A percentile compares a stretch with the other conserved stretches of the same genome.
phyloP scores from a whole-genome alignment of 2,888 invertebrate species.

The Onchidella celtica region DNA sequence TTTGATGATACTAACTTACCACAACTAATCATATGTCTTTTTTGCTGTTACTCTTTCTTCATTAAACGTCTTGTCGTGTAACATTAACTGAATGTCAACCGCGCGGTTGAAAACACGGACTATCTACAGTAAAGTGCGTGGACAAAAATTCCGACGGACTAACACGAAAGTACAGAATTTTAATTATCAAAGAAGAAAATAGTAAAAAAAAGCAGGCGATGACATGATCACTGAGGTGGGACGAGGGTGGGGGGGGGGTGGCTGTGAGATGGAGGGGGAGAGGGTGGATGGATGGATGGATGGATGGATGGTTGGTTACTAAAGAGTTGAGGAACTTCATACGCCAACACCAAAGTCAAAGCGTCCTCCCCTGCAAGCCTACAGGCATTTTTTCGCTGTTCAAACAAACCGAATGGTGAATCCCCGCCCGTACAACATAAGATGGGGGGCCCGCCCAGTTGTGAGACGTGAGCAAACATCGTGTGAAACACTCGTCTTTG shows the following conservation, averaged over 20 bases:
- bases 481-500: not conserved
- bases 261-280: too few relatives aligned
- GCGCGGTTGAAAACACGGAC: too few relatives aligned
- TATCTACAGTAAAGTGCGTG: too few relatives aligned
- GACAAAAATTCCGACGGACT: too few relatives aligned
- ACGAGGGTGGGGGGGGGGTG: too few relatives aligned
- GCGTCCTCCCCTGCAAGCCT: not conserved
- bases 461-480: slow-evolving; percentile 6
- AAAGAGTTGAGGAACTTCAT: not conserved
- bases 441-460: not conserved
- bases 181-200: too few relatives aligned
- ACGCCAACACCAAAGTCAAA: not conserved
- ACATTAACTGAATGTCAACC: too few relatives aligned
- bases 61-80: too few relatives aligned
- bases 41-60: not conserved
- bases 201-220: too few relatives aligned
- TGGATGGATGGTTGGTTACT: not conserved
- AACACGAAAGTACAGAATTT: too few relatives aligned
- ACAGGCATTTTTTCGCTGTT: not conserved
- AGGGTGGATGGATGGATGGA: too few relatives aligned
- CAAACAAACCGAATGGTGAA: slow-evolving; percentile 1
- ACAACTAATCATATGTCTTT: not conserved
- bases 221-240: too few relatives aligned
- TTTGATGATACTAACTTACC: not conserved
- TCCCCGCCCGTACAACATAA: not conserved